phyloP scores from a whole-genome alignment of 2,888 invertebrate genomes.

The Thumatha senex region DNA sequence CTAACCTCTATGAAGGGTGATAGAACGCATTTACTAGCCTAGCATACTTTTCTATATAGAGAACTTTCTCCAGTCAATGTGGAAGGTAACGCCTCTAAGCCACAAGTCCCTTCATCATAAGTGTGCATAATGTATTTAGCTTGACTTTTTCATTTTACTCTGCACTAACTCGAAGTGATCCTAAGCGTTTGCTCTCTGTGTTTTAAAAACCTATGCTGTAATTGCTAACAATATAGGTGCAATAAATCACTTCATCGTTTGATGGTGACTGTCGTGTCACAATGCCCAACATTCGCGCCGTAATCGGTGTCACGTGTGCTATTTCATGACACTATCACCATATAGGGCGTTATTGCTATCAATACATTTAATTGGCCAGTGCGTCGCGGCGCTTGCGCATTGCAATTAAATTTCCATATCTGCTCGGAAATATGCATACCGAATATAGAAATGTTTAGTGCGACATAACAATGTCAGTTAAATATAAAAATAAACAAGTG shows the following conservation, averaged over 20 bases:
- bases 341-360: constrained; percentile 58
- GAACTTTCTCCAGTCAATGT: too few species aligned
- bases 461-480: constrained; percentile 25
- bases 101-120: too few species aligned
- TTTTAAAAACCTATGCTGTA: not conserved
- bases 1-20: too few species aligned
- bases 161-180: too few species aligned
- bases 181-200: constrained; percentile 9
- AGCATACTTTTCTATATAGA: too few species aligned
- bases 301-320: constrained; percentile 49
- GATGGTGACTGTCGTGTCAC: constrained; percentile 18
- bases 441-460: constrained; percentile 37
- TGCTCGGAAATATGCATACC: constrained; percentile 39
- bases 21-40: too few species aligned
- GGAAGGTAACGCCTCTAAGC: too few species aligned
- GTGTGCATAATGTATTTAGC: too few species aligned
- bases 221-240: not conserved
- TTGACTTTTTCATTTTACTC: too few species aligned
- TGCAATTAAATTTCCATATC: constrained; percentile 56
- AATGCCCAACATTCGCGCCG: constrained; percentile 38
- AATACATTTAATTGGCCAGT: constrained; percentile 59
- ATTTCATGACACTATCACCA: constrained; percentile 43
- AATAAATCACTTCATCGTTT: constrained; percentile 29
- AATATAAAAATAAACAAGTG: constrained; percentile 3
- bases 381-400: constrained; percentile 33